These are phyloP conservation scores for Prorops nasuta DNA, from an alignment of 1,140 invertebrate species.

Conservation along the genomic window DNA sequence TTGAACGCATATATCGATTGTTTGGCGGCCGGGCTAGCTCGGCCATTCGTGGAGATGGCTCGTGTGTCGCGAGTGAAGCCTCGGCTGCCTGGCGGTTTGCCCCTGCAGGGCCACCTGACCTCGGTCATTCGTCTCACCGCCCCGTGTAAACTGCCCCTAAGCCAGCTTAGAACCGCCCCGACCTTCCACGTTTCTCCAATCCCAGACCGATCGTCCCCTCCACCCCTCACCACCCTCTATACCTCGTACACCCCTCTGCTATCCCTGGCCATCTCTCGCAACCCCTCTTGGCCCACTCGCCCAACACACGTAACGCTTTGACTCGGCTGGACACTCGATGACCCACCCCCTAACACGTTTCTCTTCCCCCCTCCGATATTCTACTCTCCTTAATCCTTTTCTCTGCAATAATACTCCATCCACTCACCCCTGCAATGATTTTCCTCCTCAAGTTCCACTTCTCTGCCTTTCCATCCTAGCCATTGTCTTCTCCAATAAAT, in stretches of 20 bases:
- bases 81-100: slow-evolving; percentile 1
- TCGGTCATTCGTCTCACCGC: neutral
- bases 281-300: no score
- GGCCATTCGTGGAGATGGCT: slow-evolving; percentile 51
- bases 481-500: no score
- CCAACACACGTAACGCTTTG: slow-evolving; percentile 46
- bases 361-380: neutral
- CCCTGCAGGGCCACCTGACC: neutral
- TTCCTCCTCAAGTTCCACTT: no score
- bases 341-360: slow-evolving; percentile 11
- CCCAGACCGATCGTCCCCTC: slow-evolving; percentile 43
- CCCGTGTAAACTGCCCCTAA: slow-evolving; percentile 50
- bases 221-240: no score
- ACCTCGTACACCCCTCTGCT: no score
- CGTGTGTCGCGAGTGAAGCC: slow-evolving; percentile 26
- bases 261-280: no score
- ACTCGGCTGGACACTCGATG: slow-evolving; percentile 33
- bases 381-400: no score
- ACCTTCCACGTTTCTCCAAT: slow-evolving; percentile 43
- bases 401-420: no score
- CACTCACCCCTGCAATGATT: no score
- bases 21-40: slow-evolving; percentile 56
- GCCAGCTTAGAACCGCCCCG: slow-evolving; percentile 55
- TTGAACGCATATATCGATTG: slow-evolving; percentile 61
- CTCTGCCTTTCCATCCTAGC: no score